Evolutionary conservation across 2,888 invertebrate genomes (phyloP).

Genomic region (Tipula unca): DNA sequence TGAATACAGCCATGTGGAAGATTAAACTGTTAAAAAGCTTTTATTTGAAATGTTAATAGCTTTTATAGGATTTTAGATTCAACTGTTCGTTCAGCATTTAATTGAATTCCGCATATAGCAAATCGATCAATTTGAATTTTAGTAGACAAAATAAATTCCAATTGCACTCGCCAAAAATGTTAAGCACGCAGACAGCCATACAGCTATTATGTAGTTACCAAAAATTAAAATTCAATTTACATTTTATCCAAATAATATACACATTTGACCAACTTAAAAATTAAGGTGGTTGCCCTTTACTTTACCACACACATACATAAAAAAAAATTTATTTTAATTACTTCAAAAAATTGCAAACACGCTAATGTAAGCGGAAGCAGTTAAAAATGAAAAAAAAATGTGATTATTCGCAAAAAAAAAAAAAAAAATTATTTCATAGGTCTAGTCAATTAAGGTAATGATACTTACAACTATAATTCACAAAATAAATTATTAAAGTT

Average conservation of each 20-base stretch:
- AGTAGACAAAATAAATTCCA: neutral
- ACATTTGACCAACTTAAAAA: neutral
- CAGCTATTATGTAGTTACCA: neutral
- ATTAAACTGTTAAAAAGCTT: no score
- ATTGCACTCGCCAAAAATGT: neutral
- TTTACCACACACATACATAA: neutral
- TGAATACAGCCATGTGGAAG: no score
- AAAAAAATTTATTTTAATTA: neutral
- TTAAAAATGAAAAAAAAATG: neutral
- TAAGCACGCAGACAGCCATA: neutral
- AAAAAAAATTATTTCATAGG: neutral
- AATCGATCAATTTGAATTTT: no score
- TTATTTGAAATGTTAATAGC: no score
- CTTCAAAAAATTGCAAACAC: neutral
- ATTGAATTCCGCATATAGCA: no score
- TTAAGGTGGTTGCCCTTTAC: neutral
- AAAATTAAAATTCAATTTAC: neutral
- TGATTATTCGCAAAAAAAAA: neutral
- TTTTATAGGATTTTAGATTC: no score
- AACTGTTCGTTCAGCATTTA: no score
- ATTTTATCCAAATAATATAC: neutral
- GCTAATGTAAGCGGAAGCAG: slow-evolving; percentile 14
- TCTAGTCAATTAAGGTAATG: neutral
- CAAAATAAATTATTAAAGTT: neutral
- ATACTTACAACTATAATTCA: neutral